A percentile compares a stretch with the other conserved stretches of the same genome.
These are phyloP conservation scores for Poliocrania exsul DNA, from an alignment of 2,797 vertebrate genomes.

Conservation along the genomic window DNA sequence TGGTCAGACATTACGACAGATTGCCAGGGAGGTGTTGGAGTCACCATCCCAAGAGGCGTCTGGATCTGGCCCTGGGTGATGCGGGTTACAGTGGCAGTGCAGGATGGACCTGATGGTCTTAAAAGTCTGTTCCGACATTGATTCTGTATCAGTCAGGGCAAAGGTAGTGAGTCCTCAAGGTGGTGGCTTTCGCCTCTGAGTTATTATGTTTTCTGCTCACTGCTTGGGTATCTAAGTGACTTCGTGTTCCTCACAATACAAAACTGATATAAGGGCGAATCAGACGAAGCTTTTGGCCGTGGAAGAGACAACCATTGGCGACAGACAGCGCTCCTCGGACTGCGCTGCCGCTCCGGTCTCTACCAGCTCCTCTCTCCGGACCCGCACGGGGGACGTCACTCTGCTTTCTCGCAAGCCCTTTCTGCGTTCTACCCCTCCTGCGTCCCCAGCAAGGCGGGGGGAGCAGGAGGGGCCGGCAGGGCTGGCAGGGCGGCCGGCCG, in stretches of 20 bases:
- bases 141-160: accelerated
- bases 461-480: neutral
- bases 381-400: accelerated
- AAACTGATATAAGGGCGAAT: neutral
- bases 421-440: too few relatives aligned
- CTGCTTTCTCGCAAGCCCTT: neutral
- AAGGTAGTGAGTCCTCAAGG: neutral
- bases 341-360: neutral
- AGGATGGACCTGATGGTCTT: too few relatives aligned
- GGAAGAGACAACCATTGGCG: neutral
- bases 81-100: accelerated
- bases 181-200: accelerated
- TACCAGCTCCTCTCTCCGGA: neutral
- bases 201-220: neutral
- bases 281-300: neutral
- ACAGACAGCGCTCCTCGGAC: neutral
- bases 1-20: neutral
- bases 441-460: neutral
- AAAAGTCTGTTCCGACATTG: neutral
- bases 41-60: too few relatives aligned
- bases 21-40: neutral
- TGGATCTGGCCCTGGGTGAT: neutral
- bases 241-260: too few relatives aligned
- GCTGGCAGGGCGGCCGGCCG: neutral
- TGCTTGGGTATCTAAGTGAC: too few relatives aligned